Evolutionary conservation across 2,888 invertebrate species (phyloP).

Genomic region (Octodonta nipae): DNA sequence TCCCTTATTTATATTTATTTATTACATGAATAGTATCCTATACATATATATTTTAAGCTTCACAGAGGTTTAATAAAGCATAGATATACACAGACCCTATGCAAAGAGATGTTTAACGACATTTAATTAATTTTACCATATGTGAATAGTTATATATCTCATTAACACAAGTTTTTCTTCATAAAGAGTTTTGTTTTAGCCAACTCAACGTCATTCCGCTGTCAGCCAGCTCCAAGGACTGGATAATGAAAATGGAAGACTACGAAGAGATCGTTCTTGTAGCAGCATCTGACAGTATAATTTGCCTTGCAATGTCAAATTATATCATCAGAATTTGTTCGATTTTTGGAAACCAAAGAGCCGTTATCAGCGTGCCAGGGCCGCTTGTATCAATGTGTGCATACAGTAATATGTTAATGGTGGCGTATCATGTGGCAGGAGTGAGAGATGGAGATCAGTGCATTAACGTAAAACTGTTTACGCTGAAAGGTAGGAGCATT

Average conservation of each 20-base stretch:
- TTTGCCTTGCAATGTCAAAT: conserved; percentile 65
- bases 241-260: conserved; percentile 65
- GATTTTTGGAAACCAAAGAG: conserved; percentile 74
- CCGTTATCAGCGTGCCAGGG: conserved; percentile 60
- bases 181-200: conserved; percentile 32
- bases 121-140: too few species aligned
- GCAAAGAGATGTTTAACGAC: too few species aligned
- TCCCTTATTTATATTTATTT: too few species aligned
- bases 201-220: conserved; percentile 64
- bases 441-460: conserved; percentile 42
- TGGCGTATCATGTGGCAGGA: conserved; percentile 52
- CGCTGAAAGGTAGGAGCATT: conserved; percentile 32
- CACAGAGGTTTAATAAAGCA: too few species aligned
- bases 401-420: conserved; percentile 45
- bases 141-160: too few species aligned
- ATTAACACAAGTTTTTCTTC: too few species aligned
- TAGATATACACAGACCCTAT: too few species aligned
- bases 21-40: too few species aligned
- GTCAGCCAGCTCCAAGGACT: conserved; percentile 67
- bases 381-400: conserved; percentile 56
- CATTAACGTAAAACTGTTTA: conserved; percentile 41
- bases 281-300: conserved; percentile 54
- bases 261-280: conserved; percentile 64
- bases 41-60: too few species aligned
- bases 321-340: conserved; percentile 72